Evolutionary conservation across 2,113 vertebrate species (phyloP), one percentile per base, ranked within the genome.

Genomic region (Blennius ocellaris): DNA sequence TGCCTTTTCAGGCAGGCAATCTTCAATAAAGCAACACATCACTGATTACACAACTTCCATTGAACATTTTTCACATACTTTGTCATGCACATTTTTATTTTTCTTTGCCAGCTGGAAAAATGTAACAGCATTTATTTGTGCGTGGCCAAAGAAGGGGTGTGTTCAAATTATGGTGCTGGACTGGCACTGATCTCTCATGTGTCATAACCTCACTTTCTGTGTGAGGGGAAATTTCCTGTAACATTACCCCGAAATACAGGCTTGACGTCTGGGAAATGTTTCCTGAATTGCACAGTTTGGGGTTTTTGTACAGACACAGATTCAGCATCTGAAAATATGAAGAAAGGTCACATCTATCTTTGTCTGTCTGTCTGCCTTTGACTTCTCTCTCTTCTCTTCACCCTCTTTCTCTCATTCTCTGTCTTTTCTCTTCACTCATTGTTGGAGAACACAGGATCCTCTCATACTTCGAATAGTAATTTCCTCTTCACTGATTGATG

Each of bases 401-500:
- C 77, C 38, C 60, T 58, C 69, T 85, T 40, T 2, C 66, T 45
- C 49, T 77, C 56, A 53, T 17, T 64, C 61, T 17, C 21, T 14
- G 39, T 49, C 37, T 36, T 40, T 68, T 30, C 21, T 30, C 7
- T 39, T 17, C 14, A 40, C 5, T 40, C 36, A 44, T 36, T 64
- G 40, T 61, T 3, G 12, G 47, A 62, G 48, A 73, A 72, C 56
- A 84, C 53, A 74, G 84, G 86, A 79, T 82, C 72, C 60, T 80
- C 60, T 84, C 68, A 78, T 71, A 80, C 75, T 70, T 58, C 68
- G 69, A 90, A 74, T 63, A 89, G 63, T 84, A 83, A 85, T 94
- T 95, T 94, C 89, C 83, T 90, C 77, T 78, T 17, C 60, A 82
- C 15, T 88, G 81, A 91, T 60, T 89, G 91, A 92, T 51, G 5